These are phyloP conservation scores for Clavelina lepadiformis DNA, from an alignment of 23 tunicate species.

Conservation along the genomic window DNA sequence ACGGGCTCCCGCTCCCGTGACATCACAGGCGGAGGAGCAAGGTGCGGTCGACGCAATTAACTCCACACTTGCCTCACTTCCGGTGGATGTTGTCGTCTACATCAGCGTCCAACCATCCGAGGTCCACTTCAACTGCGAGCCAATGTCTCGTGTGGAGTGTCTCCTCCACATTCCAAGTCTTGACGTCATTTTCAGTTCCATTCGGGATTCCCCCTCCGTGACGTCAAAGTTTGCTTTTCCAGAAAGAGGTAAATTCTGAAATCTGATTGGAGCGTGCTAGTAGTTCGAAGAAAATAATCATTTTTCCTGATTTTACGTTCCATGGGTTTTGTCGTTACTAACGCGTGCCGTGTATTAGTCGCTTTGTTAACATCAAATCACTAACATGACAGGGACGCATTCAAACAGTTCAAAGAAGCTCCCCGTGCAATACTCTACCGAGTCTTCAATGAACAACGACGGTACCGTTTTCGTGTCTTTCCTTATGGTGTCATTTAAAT, in stretches of 20 bases:
- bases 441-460: too few species aligned
- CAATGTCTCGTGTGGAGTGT: constrained; percentile 95
- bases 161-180: constrained; percentile 82
- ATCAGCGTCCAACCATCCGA: constrained; percentile 82
- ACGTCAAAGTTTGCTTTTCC: constrained; percentile 16
- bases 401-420: too few species aligned
- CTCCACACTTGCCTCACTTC: constrained; percentile 74
- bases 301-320: too few species aligned
- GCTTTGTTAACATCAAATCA: too few species aligned
- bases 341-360: too few species aligned
- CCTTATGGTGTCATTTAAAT: too few species aligned
- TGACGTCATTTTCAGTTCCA: constrained; percentile 80
- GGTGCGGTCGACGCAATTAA: constrained; percentile 58
- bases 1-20: background rate
- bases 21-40: background rate
- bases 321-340: too few species aligned
- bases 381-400: too few species aligned
- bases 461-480: too few species aligned
- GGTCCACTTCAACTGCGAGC: constrained; percentile 90
- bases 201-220: constrained; percentile 14
- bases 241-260: constrained; percentile 13
- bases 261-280: too few species aligned
- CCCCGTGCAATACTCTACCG: too few species aligned
- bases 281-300: too few species aligned
- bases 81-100: constrained; percentile 87